Percentiles rank a stretch among this genome's conserved stretches.
phyloP scores from a whole-genome alignment of 2,888 invertebrate species.

The Xylophagus ater region DNA sequence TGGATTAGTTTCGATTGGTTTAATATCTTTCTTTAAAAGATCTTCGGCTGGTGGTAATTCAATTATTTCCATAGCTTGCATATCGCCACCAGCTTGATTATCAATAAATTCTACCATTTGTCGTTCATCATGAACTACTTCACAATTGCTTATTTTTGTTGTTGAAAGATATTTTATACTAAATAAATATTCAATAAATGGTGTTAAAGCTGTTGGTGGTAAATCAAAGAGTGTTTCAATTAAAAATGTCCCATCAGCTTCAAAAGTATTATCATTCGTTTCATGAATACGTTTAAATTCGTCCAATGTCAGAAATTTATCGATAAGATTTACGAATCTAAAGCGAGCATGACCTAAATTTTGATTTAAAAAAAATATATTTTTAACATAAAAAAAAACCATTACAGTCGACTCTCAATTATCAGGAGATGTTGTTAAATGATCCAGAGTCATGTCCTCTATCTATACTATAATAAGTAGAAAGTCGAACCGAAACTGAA shows the following conservation, averaged over 20 bases:
- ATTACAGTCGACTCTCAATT: too few relatives aligned
- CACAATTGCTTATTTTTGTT: conserved; percentile 16
- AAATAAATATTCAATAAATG: conserved; percentile 28
- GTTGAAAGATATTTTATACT: conserved; percentile 22
- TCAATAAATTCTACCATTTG: conserved; percentile 15
- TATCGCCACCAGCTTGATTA: conserved; percentile 18
- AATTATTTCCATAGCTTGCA: too few relatives aligned
- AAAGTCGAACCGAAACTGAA: too few relatives aligned
- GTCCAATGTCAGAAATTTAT: too few relatives aligned
- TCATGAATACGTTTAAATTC: conserved; percentile 14
- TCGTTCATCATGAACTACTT: conserved; percentile 9
- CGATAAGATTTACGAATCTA: conserved; percentile 25
- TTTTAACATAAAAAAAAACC: too few relatives aligned
- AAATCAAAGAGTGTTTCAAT: conserved; percentile 22
- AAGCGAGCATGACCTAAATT: conserved; percentile 27
- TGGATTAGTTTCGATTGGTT: neutral
- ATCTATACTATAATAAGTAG: too few relatives aligned
- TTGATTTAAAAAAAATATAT: too few relatives aligned
- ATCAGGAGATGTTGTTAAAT: too few relatives aligned
- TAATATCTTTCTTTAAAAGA: too few relatives aligned
- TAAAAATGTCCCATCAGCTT: conserved; percentile 8
- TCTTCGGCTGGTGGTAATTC: conserved; percentile 18
- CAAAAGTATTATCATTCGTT: conserved; percentile 8
- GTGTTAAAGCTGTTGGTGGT: conserved; percentile 20
- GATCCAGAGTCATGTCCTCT: too few relatives aligned